Evolutionary conservation across 2,888 invertebrate genomes (phyloP).

Genomic region (Trissoscelio sp.): DNA sequence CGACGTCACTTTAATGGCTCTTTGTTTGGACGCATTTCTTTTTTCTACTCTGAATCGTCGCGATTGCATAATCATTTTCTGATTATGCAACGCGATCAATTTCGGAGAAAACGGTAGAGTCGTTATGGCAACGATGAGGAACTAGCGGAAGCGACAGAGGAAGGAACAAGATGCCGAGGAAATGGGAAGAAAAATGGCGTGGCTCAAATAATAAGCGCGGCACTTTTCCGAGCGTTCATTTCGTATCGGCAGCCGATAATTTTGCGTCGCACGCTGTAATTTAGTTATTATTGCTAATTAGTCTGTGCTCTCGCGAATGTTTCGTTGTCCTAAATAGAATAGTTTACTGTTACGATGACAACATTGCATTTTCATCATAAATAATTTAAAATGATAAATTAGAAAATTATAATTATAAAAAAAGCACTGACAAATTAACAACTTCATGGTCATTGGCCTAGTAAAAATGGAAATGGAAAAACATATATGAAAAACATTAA

Average conservation of each 20-base stretch:
- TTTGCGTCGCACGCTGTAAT: constrained; percentile 31
- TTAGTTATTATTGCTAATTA: constrained; percentile 55
- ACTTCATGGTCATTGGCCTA: too few relatives aligned
- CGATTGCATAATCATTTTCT: not conserved
- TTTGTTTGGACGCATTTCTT: too few relatives aligned
- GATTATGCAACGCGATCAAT: not conserved
- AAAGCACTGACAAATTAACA: too few relatives aligned
- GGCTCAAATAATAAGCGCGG: constrained; percentile 17
- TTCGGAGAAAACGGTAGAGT: not conserved
- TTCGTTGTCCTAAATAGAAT: constrained; percentile 38
- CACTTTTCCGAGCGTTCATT: constrained; percentile 21
- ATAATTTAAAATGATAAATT: too few relatives aligned
- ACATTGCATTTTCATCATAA: constrained; percentile 38
- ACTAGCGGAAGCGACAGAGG: too few relatives aligned
- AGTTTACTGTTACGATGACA: constrained; percentile 45
- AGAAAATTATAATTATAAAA: too few relatives aligned
- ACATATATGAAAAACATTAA: too few relatives aligned
- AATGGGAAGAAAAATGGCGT: constrained; percentile 4
- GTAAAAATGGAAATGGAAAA: too few relatives aligned
- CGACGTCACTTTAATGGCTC: not conserved
- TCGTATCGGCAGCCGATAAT: constrained; percentile 35
- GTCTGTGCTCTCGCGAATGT: constrained; percentile 14
- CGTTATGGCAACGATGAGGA: too few relatives aligned
- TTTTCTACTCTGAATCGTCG: not conserved
- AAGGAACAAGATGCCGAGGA: not conserved